Evolutionary conservation across 2,113 vertebrate species (phyloP).

Genomic region (Passer domesticus): DNA sequence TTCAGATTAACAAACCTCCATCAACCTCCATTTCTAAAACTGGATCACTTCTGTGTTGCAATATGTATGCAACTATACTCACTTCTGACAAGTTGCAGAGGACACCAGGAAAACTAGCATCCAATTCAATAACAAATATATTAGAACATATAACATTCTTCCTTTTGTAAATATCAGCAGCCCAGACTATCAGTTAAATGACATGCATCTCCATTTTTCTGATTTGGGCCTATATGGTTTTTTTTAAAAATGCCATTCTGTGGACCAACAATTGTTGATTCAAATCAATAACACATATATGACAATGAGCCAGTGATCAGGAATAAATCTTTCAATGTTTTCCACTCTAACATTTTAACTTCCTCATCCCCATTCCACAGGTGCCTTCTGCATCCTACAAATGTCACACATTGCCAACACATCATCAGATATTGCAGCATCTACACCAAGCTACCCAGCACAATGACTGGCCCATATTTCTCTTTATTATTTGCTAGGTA

Average conservation of each 20-base stretch:
- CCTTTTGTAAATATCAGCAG: not conserved
- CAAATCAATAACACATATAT: not conserved
- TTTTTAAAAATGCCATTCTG: not conserved
- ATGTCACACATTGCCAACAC: not conserved
- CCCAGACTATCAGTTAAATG: not conserved
- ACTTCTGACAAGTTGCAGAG: not conserved
- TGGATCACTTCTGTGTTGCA: not conserved
- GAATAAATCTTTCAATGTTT: not conserved
- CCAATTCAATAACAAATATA: not conserved
- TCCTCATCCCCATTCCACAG: not conserved
- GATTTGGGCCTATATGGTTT: not conserved
- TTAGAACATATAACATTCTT: not conserved
- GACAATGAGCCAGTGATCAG: not conserved
- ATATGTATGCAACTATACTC: not conserved
- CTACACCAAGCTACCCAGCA: not conserved
- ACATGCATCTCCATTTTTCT: not conserved
- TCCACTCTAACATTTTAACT: not conserved
- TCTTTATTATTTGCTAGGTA: not conserved
- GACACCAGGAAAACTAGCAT: not conserved
- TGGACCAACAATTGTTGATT: not conserved
- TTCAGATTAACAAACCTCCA: not conserved
- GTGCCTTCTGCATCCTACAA: not conserved
- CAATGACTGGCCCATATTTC: not conserved
- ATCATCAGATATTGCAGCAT: not conserved
- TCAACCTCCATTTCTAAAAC: not conserved